Base-by-base conservation (phyloP, 2,113 vertebrate genomes). In the Laterallus jamaicensis region DNA sequence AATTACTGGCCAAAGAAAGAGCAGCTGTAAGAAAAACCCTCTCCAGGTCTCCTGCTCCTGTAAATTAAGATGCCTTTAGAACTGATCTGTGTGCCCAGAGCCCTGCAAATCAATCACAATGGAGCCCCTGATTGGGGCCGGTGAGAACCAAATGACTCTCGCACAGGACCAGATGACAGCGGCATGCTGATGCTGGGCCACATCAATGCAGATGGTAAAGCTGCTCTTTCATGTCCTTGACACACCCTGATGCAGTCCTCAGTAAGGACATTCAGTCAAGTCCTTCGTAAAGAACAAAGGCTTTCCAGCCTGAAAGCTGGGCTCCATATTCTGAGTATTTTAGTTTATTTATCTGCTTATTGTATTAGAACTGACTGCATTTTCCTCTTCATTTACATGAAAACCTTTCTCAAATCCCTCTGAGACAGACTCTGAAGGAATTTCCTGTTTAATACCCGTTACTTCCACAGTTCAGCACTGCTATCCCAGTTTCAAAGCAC, bases 371-470 rank as follows among this genome's bases (percentile, higher is more conserved):
- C 26, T 47, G 58, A 63, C 74, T 52, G 50, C 59, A 70, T 93
- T 94, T 93, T 69, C 79, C 78, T 95, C 68, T 82, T 88, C 66
- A 64, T 78, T 91, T 59, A 85, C 56, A 73, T 87, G 58, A 91
- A 96, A 94, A 94, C 12, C 32, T 91, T 70, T 86, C 79, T 77
- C 84, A 89, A 47, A 80, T 69, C 54, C 83, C 92, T 58, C 49
- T 9, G 35, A 76, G 84, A 71, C 74, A 42, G 66, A 67, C 70
- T 93, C 58, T 26, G 74, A 68, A 92, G 92, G 74, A 91, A 95
- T 91, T 96, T 95, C 94, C 94, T 95, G 91, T 74, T 91, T 58
- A 95, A 82, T 74, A 91, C 22, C 11, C 9, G 66, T 87, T 78
- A 68, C 54, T 92, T 79, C 58, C 54, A 91, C 49, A 92, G 89